These are phyloP conservation scores for Benitochromis conjunctus DNA, from an alignment of 2,113 vertebrate species.

Conservation along the genomic window DNA sequence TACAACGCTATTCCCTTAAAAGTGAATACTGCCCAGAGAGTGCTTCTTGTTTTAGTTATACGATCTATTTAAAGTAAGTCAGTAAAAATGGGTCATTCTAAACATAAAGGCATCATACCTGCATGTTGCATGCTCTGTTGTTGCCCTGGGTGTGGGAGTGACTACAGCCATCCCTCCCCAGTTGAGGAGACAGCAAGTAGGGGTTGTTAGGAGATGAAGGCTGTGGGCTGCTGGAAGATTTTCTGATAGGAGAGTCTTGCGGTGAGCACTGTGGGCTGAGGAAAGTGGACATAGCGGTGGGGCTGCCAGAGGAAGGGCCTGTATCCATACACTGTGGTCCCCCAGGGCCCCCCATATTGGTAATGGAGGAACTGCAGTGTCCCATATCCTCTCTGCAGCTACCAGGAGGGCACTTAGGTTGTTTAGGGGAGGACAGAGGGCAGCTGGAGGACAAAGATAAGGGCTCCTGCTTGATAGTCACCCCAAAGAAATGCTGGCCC, in stretches of 20 bases:
- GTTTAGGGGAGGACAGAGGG: slow-evolving; percentile 81
- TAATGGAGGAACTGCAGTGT: slow-evolving; percentile 67
- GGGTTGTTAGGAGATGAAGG: slow-evolving; percentile 85
- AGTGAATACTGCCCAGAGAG: neutral
- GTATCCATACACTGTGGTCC: slow-evolving; percentile 75
- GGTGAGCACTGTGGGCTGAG: slow-evolving; percentile 95
- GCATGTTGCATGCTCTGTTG: slow-evolving; percentile 73
- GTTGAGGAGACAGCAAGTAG: slow-evolving; percentile 78
- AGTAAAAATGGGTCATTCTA: neutral
- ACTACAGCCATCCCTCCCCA: slow-evolving; percentile 74
- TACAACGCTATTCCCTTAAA: neutral
- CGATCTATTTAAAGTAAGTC: neutral
- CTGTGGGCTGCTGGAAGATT: slow-evolving; percentile 81
- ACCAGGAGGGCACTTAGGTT: slow-evolving; percentile 58
- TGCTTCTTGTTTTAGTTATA: neutral
- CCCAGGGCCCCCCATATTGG: slow-evolving; percentile 61
- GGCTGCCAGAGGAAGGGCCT: slow-evolving; percentile 63
- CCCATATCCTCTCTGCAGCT: slow-evolving; percentile 73
- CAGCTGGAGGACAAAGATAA: slow-evolving; percentile 80
- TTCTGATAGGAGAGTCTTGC: slow-evolving; percentile 83
- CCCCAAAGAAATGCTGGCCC: slow-evolving; percentile 79
- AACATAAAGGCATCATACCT: slow-evolving; percentile 68
- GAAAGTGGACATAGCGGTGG: slow-evolving; percentile 81
- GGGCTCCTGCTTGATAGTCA: slow-evolving; percentile 89
- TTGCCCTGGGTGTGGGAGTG: slow-evolving; percentile 66